phyloP scores from a whole-genome alignment of 2,888 invertebrate species.

The Limenitis camilla region DNA sequence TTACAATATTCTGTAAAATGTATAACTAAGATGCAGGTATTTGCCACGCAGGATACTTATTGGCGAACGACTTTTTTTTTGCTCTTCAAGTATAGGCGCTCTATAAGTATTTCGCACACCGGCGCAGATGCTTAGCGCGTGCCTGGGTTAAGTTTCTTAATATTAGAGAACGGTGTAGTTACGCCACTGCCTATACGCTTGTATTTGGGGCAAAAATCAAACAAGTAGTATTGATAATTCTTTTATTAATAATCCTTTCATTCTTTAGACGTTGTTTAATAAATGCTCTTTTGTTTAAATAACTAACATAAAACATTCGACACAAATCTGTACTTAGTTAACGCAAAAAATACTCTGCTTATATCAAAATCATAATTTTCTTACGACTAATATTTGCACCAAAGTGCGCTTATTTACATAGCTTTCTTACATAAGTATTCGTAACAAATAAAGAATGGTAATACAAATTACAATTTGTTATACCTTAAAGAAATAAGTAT shows the following conservation, averaged over 20 bases:
- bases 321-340: conserved; percentile 24
- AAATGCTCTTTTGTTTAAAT: conserved; percentile 28
- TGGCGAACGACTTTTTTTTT: no score
- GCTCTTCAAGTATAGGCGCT: no score
- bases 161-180: no score
- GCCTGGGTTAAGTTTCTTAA: no score
- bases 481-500: not conserved
- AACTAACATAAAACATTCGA: conserved; percentile 27
- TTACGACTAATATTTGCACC: conserved; percentile 10
- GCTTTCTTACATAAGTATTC: conserved; percentile 5
- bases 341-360: conserved; percentile 25
- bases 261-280: conserved; percentile 20
- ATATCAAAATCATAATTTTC: not conserved
- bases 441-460: not conserved
- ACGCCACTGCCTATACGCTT: not conserved
- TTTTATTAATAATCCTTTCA: conserved; percentile 29
- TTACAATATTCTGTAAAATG: no score
- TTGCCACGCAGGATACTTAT: no score
- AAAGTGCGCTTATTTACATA: conserved; percentile 22
- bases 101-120: no score
- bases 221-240: conserved; percentile 7
- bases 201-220: conserved; percentile 2
- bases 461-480: not conserved
- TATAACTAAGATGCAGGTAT: no score
- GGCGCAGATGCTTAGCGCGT: no score